These are phyloP conservation scores for Epinephelus moara DNA, from an alignment of 2,113 vertebrate genomes.

Conservation along the genomic window DNA sequence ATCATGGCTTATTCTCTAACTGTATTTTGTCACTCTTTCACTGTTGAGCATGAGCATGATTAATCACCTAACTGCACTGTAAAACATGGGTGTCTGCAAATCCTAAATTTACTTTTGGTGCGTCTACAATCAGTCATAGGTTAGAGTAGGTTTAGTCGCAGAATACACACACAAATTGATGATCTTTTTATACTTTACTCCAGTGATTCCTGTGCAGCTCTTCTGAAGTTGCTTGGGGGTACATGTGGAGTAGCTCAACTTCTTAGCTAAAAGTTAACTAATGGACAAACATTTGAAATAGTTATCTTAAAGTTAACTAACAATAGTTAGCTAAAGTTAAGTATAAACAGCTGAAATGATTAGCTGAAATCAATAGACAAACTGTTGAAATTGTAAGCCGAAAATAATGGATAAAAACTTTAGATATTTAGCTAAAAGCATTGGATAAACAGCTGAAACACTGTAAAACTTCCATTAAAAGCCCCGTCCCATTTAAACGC, in stretches of 20 bases:
- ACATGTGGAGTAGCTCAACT: not conserved
- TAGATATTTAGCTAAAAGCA: too few species aligned
- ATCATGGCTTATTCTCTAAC: not conserved
- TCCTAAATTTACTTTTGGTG: not conserved
- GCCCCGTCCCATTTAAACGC: too few species aligned
- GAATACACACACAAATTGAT: not conserved
- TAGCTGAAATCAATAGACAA: too few species aligned
- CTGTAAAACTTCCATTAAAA: too few species aligned
- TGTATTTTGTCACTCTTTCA: constrained; percentile 14
- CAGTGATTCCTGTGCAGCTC: not conserved
- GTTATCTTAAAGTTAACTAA: too few species aligned
- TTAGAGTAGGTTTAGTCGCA: not conserved
- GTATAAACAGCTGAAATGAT: too few species aligned
- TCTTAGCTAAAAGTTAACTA: not conserved
- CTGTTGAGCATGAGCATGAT: not conserved
- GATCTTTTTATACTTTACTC: not conserved
- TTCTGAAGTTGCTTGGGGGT: not conserved
- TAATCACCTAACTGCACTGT: not conserved
- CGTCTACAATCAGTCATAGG: not conserved
- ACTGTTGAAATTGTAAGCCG: too few species aligned
- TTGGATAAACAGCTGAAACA: not conserved
- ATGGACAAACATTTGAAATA: not conserved
- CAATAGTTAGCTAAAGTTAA: not conserved
- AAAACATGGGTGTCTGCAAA: not conserved
- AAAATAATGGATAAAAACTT: too few species aligned